Evolutionary conservation across 2,113 vertebrate species (phyloP).

Genomic region (Steatornis caripensis): DNA sequence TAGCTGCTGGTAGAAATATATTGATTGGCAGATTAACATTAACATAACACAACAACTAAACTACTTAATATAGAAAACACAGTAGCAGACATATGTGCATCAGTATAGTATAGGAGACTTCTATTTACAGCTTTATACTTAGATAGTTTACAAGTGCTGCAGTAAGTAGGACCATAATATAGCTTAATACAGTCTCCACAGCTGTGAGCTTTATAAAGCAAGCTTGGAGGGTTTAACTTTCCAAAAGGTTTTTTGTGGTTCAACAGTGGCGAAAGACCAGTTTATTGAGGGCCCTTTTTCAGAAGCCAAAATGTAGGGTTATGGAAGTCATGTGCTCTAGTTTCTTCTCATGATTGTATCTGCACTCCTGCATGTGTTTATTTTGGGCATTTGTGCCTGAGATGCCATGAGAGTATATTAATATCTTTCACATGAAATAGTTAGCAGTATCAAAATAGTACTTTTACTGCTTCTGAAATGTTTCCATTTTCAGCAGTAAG

Average conservation of each 20-base stretch:
- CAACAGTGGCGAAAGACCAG: background rate
- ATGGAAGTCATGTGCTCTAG: background rate
- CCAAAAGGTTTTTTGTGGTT: background rate
- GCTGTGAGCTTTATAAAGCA: background rate
- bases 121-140: background rate
- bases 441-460: background rate
- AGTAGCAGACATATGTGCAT: rapidly evolving
- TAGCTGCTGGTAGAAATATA: background rate
- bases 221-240: background rate
- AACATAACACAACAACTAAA: background rate
- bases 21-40: background rate
- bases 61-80: background rate
- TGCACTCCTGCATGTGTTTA: background rate
- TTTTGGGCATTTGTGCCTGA: background rate
- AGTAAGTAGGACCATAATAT: background rate
- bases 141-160: background rate
- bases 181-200: background rate
- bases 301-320: background rate
- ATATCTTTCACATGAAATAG: background rate
- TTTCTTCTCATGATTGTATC: background rate
- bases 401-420: rapidly evolving
- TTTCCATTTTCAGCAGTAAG: background rate
- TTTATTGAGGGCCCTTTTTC: background rate
- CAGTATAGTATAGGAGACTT: background rate
- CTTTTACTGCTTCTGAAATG: background rate